These are phyloP conservation scores for Heliconius ethilla DNA, from an alignment of 2,888 invertebrate species.

Conservation along the genomic window DNA sequence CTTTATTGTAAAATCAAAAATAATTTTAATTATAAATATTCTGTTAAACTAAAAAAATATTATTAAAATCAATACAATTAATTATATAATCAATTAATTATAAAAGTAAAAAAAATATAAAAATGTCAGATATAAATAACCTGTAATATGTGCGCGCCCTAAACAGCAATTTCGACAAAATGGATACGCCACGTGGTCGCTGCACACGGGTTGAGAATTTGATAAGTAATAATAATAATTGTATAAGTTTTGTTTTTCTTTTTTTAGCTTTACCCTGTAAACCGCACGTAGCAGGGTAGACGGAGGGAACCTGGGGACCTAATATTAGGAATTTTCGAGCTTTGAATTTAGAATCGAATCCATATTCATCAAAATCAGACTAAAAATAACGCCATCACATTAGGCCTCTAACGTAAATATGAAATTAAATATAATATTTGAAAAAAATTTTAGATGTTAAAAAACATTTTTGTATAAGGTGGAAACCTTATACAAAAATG, in stretches of 20 bases:
- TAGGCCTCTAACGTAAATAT: no score
- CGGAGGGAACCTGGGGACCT: neutral
- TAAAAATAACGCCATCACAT: no score
- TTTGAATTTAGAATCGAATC: no score
- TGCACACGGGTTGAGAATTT: slow-evolving; percentile 54
- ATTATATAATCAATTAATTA: neutral
- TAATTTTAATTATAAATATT: no score
- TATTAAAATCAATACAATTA: neutral
- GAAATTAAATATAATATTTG: no score
- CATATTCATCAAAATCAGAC: no score
- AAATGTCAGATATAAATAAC: slow-evolving; percentile 17
- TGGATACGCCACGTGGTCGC: slow-evolving; percentile 69
- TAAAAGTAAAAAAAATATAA: slow-evolving; percentile 2
- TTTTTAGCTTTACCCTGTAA: neutral
- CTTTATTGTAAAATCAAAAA: no score
- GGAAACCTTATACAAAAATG: no score
- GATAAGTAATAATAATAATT: slow-evolving; percentile 29
- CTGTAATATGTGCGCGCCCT: slow-evolving; percentile 56
- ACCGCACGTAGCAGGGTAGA: no score
- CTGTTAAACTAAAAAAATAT: no score
- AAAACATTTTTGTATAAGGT: no score
- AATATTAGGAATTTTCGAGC: neutral
- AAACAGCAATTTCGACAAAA: slow-evolving; percentile 77
- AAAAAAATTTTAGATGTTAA: no score
- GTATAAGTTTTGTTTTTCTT: neutral